phyloP scores from a whole-genome alignment of 2,888 invertebrate species.

The Odontomyia ornata region DNA sequence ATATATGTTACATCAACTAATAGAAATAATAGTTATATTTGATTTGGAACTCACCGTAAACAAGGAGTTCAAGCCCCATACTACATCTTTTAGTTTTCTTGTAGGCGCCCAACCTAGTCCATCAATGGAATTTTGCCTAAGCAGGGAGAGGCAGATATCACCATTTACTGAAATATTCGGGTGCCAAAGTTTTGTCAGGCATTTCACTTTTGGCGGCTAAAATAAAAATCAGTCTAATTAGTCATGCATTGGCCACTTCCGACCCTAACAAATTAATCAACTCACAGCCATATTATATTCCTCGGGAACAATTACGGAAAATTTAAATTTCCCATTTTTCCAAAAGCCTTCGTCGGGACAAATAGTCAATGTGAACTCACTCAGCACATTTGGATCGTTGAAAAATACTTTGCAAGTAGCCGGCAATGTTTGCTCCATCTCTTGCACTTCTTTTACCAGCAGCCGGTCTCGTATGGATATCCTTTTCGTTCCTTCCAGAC shows the following conservation, averaged over 20 bases:
- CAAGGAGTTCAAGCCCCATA: slow-evolving; percentile 92
- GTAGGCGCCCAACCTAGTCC: slow-evolving; percentile 96
- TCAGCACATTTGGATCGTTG: slow-evolving; percentile 82
- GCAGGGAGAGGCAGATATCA: slow-evolving; percentile 89
- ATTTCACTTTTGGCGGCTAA: slow-evolving; percentile 91
- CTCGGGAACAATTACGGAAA: slow-evolving; percentile 86
- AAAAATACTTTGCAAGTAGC: slow-evolving; percentile 81
- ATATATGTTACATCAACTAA: too few species aligned
- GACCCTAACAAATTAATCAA: slow-evolving; percentile 53
- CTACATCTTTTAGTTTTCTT: slow-evolving; percentile 87
- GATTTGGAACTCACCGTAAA: slow-evolving; percentile 77
- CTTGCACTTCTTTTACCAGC: slow-evolving; percentile 77
- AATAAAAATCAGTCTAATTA: slow-evolving; percentile 55
- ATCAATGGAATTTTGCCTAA: slow-evolving; percentile 91
- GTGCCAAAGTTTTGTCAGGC: slow-evolving; percentile 93
- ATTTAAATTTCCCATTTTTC: slow-evolving; percentile 86
- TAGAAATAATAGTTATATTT: too few species aligned
- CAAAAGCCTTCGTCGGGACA: slow-evolving; percentile 89
- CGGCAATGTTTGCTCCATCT: slow-evolving; percentile 88
- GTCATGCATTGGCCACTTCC: not conserved
- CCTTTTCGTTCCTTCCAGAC: slow-evolving; percentile 29
- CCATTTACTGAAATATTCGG: slow-evolving; percentile 95
- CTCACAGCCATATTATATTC: slow-evolving; percentile 96
- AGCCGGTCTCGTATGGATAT: slow-evolving; percentile 70
- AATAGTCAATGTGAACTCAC: slow-evolving; percentile 81